Conservation (phyloP, 2,113 vertebrate species). For the Chinchilla lanigera region DNA sequence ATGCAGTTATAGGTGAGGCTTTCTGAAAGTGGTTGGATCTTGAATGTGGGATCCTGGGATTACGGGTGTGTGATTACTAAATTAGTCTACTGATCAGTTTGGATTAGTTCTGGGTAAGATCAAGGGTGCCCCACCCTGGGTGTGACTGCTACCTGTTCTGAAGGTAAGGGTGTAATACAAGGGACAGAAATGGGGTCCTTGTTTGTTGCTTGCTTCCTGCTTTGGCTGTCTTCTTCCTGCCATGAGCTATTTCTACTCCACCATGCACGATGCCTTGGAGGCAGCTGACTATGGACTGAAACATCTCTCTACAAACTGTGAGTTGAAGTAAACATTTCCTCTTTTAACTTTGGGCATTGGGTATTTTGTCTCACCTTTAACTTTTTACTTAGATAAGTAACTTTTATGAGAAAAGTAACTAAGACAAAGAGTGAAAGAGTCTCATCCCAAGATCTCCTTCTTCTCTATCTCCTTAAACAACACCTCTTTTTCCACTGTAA, state of each 20-base stretch:
- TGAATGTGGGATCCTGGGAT: background rate
- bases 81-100: background rate
- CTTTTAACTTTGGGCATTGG: background rate
- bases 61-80: background rate
- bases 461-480: background rate
- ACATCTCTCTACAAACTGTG: background rate
- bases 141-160: background rate
- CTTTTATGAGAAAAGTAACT: background rate
- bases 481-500: background rate
- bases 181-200: background rate
- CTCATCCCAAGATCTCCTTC: background rate
- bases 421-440: background rate
- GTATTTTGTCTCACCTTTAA: background rate
- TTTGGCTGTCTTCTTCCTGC: background rate
- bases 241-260: background rate
- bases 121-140: background rate
- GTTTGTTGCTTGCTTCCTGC: background rate
- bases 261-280: background rate
- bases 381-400: no score
- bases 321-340: background rate
- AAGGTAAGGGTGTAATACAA: background rate
- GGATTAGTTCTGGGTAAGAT: background rate
- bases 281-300: background rate
- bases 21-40: background rate
- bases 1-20: background rate